Conservation (phyloP, 2,113 vertebrate species). For the Oriolus oriolus region DNA sequence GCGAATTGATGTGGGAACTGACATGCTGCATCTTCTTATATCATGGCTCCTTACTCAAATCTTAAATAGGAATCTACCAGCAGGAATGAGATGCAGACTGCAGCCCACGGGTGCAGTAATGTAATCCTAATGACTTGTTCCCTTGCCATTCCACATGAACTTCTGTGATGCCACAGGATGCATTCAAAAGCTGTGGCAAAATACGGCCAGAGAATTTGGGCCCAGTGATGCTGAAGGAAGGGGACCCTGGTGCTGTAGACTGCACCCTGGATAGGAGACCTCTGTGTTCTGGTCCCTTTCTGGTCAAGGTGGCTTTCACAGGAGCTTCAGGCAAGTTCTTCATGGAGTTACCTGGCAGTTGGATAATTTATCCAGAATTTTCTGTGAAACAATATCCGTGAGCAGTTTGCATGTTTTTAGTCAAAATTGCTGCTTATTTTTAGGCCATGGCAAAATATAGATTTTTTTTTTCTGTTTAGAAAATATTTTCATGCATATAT, state of each 20-base stretch:
- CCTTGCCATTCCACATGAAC: neutral
- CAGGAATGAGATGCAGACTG: neutral
- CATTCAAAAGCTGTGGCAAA: accelerated
- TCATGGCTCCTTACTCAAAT: neutral
- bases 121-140: neutral
- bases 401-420: neutral
- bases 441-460: neutral
- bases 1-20: neutral
- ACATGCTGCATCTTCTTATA: neutral
- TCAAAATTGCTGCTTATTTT: neutral
- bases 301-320: neutral
- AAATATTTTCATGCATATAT: neutral
- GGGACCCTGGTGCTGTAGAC: no score
- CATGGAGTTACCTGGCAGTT: neutral
- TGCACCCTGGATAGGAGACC: accelerated
- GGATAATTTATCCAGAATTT: neutral
- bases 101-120: neutral
- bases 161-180: accelerated
- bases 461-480: neutral
- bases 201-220: neutral
- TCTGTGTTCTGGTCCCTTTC: neutral
- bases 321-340: neutral
- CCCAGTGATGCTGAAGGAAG: accelerated
- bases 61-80: neutral
- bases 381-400: neutral